Base-by-base conservation (phyloP, 2,797 vertebrate species). In the Margarornis squamiger region DNA sequence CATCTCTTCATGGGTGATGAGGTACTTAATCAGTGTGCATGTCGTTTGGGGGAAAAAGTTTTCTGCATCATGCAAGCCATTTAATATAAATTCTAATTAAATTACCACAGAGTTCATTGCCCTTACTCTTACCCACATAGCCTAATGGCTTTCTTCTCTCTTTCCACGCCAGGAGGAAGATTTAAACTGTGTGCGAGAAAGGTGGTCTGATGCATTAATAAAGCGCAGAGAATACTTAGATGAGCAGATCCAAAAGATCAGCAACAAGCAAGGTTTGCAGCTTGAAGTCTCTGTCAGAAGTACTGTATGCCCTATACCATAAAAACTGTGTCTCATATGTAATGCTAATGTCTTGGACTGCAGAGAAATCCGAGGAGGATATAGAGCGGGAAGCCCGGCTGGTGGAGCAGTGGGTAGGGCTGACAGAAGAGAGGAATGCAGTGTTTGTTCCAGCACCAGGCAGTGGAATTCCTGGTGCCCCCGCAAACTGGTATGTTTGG, bases 171-270 rank as follows among this genome's bases (percentile, higher is more conserved):
- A 99, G 99, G 99, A 99, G 92, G 99, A 99, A 98, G 99, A 99
- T 96, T 98, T 99, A 92, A 99, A 99, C 97, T 99, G 98, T 34
- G 98, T 99, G 17, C 97, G 99, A 89, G 99, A 99, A 82, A 98
- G 98, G 61, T 99, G 99, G 99, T 99, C 99, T 23, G 99, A 99
- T 23, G 99, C 99, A 2, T 97, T 99, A 94, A 98, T 99, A 96
- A 99, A 99, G 97, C 98, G 99, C 6, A 98, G 98, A 77, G 99
- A 99, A 90, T 99, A 99, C 94, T 98, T 99, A 59, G 99, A 99
- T 43, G 99, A 99, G 71, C 99, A 99, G 97, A 99, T 99, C 94
- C 99, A 99, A 96, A 99, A 99, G 97, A 99, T 99, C 97, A 99
- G 99, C 97, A 99, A 99, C 97, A 99, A 99, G 91, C 98, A 98